A percentile compares a stretch with the other conserved stretches of the same genome.
Conservation (phyloP, 2,888 invertebrate genomes). For the Pediacus dermestoides region DNA sequence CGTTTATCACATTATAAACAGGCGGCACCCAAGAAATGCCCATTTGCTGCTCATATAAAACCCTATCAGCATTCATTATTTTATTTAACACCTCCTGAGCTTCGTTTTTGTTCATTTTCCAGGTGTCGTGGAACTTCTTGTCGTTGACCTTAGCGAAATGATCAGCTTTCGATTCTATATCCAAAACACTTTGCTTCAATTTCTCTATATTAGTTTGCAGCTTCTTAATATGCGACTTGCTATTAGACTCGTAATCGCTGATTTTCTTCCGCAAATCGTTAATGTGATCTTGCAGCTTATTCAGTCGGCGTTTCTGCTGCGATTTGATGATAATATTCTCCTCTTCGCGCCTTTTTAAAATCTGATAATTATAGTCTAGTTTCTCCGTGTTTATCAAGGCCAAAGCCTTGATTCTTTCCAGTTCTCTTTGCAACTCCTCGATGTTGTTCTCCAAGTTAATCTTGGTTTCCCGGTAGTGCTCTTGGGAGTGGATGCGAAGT, state of each 20-base stretch:
- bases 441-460: constrained; percentile 67
- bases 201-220: constrained; percentile 65
- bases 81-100: constrained; percentile 53
- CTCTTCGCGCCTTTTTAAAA: constrained; percentile 81
- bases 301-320: constrained; percentile 73
- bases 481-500: constrained; percentile 64
- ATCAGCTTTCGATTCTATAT: constrained; percentile 66
- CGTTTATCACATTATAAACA: constrained; percentile 42
- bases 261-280: constrained; percentile 64
- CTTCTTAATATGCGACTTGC: constrained; percentile 63
- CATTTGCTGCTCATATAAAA: constrained; percentile 62
- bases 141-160: constrained; percentile 64
- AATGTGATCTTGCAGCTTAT: constrained; percentile 71
- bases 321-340: constrained; percentile 78
- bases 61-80: constrained; percentile 57
- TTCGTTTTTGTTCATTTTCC: constrained; percentile 59
- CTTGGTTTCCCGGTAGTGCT: constrained; percentile 56
- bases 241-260: constrained; percentile 61
- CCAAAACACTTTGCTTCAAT: constrained; percentile 63
- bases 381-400: constrained; percentile 86
- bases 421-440: constrained; percentile 73
- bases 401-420: constrained; percentile 73
- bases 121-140: constrained; percentile 58
- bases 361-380: constrained; percentile 85
- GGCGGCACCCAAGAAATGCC: constrained; percentile 57